Evolutionary conservation across 2,888 invertebrate species (phyloP), one percentile per base, ranked within the genome.

Genomic region (Cosmopolites sordidus): DNA sequence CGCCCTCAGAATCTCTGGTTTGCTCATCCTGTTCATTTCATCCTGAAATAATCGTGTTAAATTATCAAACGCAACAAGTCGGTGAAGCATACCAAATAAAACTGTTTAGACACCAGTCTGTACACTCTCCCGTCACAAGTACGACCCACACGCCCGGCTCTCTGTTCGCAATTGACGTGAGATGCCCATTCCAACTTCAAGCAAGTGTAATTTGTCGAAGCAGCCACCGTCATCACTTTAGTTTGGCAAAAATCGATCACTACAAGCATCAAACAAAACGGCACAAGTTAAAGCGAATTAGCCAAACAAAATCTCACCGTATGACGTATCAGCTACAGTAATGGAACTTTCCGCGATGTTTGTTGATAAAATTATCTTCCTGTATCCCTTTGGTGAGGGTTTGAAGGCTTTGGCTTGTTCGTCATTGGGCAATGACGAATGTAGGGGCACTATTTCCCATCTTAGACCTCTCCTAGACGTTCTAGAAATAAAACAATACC

Each of bases 231-330:
- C 63, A 93, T 73, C 29, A 83, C 80, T 76, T 95, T 96, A 54
- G 91, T 91, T 55, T 96, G 76, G 73, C 96, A 97, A 73, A 92
- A 96, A 75, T 98, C 97, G 65, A 97, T 87, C 43, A 98, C 95
- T 88, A 70, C 40, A 74, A 72, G 51, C n/a, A n/a, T n/a, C n/a
- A n/a, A n/a, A n/a, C n/a, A n/a, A n/a, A n/a, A n/a, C n/a, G n/a
- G n/a, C n/a, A n/a, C n/a, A n/a, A n/a, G n/a, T n/a, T n/a, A n/a
- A n/a, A n/a, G n/a, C n/a, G 16, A 43, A 30, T 44, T 14, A n/a
- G 14, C n/a, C 3, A 37, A 37, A 37, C 11, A n/a, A 11, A 37
- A 15, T 18, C 49, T 58, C 69, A 86, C 87, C 86, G 74, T 89
- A 93, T 73, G 83, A 86, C 14, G 92, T 83, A 71, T 93, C 92